Conservation (phyloP, 2,113 vertebrate species). For the Tursiops truncatus region DNA sequence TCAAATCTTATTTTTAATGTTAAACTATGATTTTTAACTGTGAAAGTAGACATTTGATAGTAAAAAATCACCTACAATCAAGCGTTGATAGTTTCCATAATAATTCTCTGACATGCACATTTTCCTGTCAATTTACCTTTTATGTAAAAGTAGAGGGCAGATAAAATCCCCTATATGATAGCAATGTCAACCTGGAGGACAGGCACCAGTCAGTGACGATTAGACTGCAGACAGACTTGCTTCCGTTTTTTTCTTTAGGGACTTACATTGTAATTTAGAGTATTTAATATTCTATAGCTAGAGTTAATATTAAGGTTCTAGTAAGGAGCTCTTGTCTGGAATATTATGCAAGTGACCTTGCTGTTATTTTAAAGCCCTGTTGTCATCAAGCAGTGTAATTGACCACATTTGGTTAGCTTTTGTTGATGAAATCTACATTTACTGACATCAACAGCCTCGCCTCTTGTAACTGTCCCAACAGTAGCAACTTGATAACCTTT, state of each 20-base stretch:
- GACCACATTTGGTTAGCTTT: not conserved
- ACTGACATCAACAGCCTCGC: not conserved
- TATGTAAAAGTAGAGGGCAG: not conserved
- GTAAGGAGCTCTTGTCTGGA: not conserved
- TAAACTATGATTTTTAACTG: not conserved
- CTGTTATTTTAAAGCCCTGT: not conserved
- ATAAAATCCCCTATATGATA: not conserved
- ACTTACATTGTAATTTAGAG: slow-evolving; percentile 23
- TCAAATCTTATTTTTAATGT: not conserved
- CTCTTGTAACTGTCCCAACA: not conserved
- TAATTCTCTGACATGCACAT: not conserved
- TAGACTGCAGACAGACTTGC: not conserved
- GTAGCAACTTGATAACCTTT: not conserved
- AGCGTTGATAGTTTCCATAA: not conserved
- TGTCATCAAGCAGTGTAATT: not conserved
- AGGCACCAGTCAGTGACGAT: not conserved
- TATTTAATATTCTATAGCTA: not conserved
- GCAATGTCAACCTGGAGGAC: not conserved
- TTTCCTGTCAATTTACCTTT: not conserved
- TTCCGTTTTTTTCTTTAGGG: not conserved
- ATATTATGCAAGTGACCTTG: not conserved
- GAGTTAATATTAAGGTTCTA: slow-evolving; percentile 6
- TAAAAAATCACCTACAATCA: not conserved
- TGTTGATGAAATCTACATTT: not conserved
- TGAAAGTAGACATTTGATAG: not conserved